A percentile compares a stretch with the other conserved stretches of the same genome.
Evolutionary conservation across 2,113 vertebrate species (phyloP).

Genomic region (Telmatochromis brachygnathus): DNA sequence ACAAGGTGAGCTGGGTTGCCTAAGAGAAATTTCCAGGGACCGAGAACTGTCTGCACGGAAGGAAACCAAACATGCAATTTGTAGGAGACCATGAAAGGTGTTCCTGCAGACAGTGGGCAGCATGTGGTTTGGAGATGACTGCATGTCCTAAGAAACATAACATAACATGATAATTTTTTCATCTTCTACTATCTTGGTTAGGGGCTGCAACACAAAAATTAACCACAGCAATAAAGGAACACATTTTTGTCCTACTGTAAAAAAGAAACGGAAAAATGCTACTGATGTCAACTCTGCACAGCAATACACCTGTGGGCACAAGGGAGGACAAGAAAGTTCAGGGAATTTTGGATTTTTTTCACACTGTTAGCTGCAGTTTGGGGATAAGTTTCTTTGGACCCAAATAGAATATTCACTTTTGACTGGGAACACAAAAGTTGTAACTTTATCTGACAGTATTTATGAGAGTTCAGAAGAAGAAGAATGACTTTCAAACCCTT

Average conservation of each 20-base stretch:
- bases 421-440: not conserved
- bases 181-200: not conserved
- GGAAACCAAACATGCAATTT: rapidly evolving
- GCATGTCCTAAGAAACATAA: not conserved
- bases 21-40: not conserved
- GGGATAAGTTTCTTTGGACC: not conserved
- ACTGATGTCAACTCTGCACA: not conserved
- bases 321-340: not conserved
- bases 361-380: not conserved
- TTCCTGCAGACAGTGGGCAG: not conserved
- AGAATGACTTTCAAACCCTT: not conserved
- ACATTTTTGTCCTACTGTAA: not conserved
- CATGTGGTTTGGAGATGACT: not conserved
- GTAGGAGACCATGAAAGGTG: rapidly evolving
- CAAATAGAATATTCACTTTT: not conserved
- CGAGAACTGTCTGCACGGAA: rapidly evolving
- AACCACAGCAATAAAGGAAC: not conserved
- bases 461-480: not conserved
- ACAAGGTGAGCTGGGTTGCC: not conserved
- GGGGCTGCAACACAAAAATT: rapidly evolving
- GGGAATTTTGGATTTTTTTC: rapidly evolving
- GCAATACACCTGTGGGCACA: not conserved
- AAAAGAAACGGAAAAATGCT: not conserved
- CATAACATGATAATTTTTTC: not conserved
- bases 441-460: not conserved